Percentiles rank a stretch among this genome's conserved stretches.
Conservation (phyloP, 2,797 vertebrate genomes). For the Paguma larvata region DNA sequence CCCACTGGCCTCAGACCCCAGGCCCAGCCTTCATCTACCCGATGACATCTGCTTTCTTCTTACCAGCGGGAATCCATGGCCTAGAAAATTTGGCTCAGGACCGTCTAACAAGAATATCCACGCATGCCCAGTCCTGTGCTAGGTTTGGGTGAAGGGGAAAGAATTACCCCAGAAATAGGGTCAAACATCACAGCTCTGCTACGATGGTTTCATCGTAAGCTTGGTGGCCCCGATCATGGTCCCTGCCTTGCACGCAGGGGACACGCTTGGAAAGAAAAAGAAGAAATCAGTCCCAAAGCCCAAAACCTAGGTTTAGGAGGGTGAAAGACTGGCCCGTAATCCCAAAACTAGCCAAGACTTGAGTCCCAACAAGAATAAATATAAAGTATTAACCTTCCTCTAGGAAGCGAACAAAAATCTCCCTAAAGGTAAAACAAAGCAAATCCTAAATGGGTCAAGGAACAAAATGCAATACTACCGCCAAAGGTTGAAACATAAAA, state of each 20-base stretch:
- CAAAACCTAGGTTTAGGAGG: not conserved
- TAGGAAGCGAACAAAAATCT: not conserved
- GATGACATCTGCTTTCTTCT: not conserved
- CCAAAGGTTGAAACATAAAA: not conserved
- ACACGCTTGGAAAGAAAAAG: not conserved
- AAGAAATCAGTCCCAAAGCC: not conserved
- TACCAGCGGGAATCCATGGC: not conserved
- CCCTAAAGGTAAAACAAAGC: not conserved
- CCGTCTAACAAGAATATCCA: not conserved
- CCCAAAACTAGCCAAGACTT: not conserved
- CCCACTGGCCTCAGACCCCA: not conserved
- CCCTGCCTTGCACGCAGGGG: not conserved
- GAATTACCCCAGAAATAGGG: not conserved
- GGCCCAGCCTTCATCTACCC: not conserved
- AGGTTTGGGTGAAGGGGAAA: not conserved
- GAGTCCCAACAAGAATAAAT: not conserved
- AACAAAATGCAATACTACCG: not conserved
- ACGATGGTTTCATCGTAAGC: not conserved
- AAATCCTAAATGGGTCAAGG: not conserved
- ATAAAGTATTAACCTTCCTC: not conserved
- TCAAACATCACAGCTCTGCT: not conserved
- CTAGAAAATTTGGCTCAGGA: slow-evolving; percentile 11
- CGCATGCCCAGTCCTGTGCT: not conserved
- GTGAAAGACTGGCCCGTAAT: not conserved
- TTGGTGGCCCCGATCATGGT: not conserved